Base-by-base conservation (phyloP, 1,140 invertebrate species). In the Scaptomyza montana region DNA sequence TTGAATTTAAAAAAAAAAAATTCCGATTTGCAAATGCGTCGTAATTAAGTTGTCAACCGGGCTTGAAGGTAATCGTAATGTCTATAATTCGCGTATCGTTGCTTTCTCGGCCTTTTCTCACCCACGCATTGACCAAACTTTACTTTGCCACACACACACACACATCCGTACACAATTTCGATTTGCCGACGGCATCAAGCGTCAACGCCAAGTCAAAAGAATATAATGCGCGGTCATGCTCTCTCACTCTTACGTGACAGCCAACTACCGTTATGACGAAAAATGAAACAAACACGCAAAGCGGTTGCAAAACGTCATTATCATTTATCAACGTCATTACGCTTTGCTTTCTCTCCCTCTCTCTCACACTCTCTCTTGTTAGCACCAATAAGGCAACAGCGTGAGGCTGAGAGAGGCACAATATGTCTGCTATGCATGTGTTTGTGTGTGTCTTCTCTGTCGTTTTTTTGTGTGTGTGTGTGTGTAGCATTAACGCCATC, bases 401-500 rank as follows among this genome's bases (percentile, higher is more conserved):
- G 56, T 9, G 12, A 39, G 21, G 19, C 64, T 41, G 46, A 57
- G 36, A 41, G 64, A 61, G 13, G 56, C 61, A 67, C 72, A 75
- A 64, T 75, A 75, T 71, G 74, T 76, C 63, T 47, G 9, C 16
- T 54, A 28, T 59, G 36, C 8, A 13, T 33, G 21, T 50, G 19
- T 47, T 13, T 47, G 55, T 43, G 28, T 41, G 71, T 36, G 16
- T 43, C 39, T 43, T 43, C 39, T 43, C 39, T 43, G 39, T n/a
- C 1, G 33, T 36, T 36, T 63, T 36, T 63, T 16, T 16, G 16
- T 16, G 12, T 46, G 21, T 21, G 41, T 61, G 39, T 80, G 65
- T 64, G 39, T 47, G 64, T 68, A 60, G 62, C 59, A 71, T 75
- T 80, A 75, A 72, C 81, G 81, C 81, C 81, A 86, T 85, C 75